Evolutionary conservation across 92 coral and sea anemone genomes (phyloP).

Genomic region (Epizoanthus stellaris): DNA sequence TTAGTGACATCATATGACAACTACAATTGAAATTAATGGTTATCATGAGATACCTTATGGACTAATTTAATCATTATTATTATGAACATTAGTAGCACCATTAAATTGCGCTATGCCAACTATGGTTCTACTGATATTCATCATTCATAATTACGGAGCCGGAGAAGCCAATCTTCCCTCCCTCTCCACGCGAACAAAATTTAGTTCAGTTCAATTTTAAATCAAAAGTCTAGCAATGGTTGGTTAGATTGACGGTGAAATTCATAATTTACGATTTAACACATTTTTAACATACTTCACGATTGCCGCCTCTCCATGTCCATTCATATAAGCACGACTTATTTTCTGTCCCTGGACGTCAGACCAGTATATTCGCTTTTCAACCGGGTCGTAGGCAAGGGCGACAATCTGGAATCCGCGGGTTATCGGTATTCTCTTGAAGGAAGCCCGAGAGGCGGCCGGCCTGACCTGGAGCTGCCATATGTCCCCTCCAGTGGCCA

Average conservation of each 20-base stretch:
- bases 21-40: no score
- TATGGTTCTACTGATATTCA: no score
- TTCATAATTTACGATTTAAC: no score
- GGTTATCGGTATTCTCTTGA: constrained; percentile 73
- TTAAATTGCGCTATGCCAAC: no score
- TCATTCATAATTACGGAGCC: no score
- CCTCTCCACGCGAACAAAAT: no score
- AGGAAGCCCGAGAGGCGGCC: constrained; percentile 54
- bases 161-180: no score
- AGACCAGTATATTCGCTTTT: constrained; percentile 88
- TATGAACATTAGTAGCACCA: no score
- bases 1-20: no score
- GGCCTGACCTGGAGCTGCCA: constrained; percentile 79
- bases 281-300: constrained; percentile 50
- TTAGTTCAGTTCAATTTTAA: neutral
- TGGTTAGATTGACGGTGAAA: no score
- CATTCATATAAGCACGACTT: constrained; percentile 79
- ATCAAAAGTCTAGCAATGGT: neutral
- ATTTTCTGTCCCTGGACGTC: constrained; percentile 68
- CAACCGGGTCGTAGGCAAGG: constrained; percentile 78
- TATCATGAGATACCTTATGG: no score
- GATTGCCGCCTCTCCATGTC: constrained; percentile 68
- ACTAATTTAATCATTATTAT: no score
- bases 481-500: constrained; percentile 65
- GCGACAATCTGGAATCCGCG: constrained; percentile 74